Base-by-base conservation (phyloP, 2,888 invertebrate genomes). In the Sylvicola fuscatus region DNA sequence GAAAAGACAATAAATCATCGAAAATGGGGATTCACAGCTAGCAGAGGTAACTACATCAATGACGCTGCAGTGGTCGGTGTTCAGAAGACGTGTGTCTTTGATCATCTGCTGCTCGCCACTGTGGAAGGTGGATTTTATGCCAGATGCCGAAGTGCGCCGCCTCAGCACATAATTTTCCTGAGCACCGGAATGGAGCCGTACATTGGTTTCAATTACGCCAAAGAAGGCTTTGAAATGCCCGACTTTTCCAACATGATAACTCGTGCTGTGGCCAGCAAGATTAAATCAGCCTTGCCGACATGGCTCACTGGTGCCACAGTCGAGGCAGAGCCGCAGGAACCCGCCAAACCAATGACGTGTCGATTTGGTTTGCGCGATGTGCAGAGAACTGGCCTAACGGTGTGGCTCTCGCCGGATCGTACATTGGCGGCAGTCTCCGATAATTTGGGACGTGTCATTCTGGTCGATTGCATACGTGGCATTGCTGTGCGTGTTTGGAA, bases 401-500 rank as follows among this genome's bases (percentile, higher is more conserved):
- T 90, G n/a, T 66, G 70, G 29, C 58, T 86, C 33, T 81, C 89
- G 2, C 87, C 89, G 0, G 49, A 49, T 3, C 52, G 77, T 39
- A 69, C 72, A 21, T 62, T 90, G 3, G 83, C 83, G 1, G 83
- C 79, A 1, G 65, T 87, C 30, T 70, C 80, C 0, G 97, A 97
- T 57, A 74, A 72, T 44, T 69, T 86, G 48, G 93, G 93, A 16
- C 69, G 97, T 38, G 81, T 97, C 1, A 70, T 81, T 31, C 62
- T 98, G 12, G 59, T 97, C 26, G 92, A 97, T 57, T 72, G 83
- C 11, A 66, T 66, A 33, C 70, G 70, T 43, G 87, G 90, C 2
- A 66, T 80, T 36, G 72, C 82, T 15, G 60, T 92, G 28, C 67
- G 87, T 35, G 74, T 93, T 50, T 90, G 92, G 70, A 95, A 95